Percentiles rank a stretch among this genome's conserved stretches.
Evolutionary conservation across 2,113 vertebrate genomes (phyloP).

Genomic region (Pelodiscus sinensis): DNA sequence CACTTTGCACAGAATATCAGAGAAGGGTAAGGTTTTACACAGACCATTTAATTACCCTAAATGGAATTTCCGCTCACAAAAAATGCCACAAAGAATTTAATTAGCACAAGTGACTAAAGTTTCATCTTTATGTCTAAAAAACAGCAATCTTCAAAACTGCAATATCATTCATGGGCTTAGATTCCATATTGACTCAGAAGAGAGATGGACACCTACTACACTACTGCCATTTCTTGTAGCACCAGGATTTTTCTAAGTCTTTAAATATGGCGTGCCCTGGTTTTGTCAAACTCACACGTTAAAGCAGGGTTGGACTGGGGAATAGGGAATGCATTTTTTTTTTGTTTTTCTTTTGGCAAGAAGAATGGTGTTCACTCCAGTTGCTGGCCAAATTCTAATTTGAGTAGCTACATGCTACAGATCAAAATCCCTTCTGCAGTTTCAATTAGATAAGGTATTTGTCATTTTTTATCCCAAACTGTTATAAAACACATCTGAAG

Average conservation of each 20-base stretch:
- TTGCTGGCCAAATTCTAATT: not conserved
- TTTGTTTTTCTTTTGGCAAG: not conserved
- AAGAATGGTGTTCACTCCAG: not conserved
- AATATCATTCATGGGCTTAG: not conserved
- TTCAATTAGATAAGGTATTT: not conserved
- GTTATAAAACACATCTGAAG: slow-evolving; percentile 10
- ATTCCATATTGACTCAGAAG: not conserved
- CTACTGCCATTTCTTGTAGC: not conserved
- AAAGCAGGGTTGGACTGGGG: not conserved
- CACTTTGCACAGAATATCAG: not conserved
- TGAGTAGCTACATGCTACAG: not conserved
- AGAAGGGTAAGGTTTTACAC: not conserved
- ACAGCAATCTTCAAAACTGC: not conserved
- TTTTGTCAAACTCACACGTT: not conserved
- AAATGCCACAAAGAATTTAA: not conserved
- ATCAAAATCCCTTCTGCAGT: not conserved
- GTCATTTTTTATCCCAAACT: not conserved
- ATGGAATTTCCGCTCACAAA: not conserved
- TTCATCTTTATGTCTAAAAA: slow-evolving; percentile 18
- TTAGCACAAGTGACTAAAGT: not conserved
- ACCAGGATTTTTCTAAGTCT: not conserved
- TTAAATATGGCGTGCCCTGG: not conserved
- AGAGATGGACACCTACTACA: not conserved
- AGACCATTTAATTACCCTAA: not conserved
- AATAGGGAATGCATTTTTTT: not conserved